phyloP scores from a whole-genome alignment of 2,888 invertebrate species.

The Drosophila testacea region DNA sequence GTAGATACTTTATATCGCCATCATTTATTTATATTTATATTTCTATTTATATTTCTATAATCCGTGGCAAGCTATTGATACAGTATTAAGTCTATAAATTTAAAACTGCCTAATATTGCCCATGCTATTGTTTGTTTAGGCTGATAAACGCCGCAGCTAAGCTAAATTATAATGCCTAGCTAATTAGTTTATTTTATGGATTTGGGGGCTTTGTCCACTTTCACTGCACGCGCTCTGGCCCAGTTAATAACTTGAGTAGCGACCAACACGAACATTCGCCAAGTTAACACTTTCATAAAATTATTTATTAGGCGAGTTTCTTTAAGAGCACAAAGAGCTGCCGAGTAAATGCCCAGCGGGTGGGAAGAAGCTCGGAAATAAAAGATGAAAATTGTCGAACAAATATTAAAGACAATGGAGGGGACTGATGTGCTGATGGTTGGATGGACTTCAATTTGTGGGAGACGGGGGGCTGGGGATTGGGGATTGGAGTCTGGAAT shows the following conservation, averaged over 20 bases:
- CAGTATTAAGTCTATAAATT: slow-evolving; percentile 20
- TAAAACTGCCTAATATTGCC: neutral
- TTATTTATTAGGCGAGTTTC: slow-evolving; percentile 67
- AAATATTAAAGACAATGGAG: slow-evolving; percentile 74
- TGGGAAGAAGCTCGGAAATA: slow-evolving; percentile 51
- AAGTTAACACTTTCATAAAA: slow-evolving; percentile 79
- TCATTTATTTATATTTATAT: too few relatives aligned
- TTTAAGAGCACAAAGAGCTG: slow-evolving; percentile 49
- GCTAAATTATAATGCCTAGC: slow-evolving; percentile 43
- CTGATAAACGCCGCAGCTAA: slow-evolving; percentile 28
- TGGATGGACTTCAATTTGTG: slow-evolving; percentile 6
- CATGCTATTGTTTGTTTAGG: slow-evolving; percentile 36
- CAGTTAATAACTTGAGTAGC: slow-evolving; percentile 53
- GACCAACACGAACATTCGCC: slow-evolving; percentile 58
- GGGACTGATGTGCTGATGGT: slow-evolving; percentile 15
- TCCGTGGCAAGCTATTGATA: neutral
- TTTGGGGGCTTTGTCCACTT: slow-evolving; percentile 23
- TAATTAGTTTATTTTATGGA: slow-evolving; percentile 69
- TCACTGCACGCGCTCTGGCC: slow-evolving; percentile 21
- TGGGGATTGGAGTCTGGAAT: neutral
- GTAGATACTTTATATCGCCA: neutral
- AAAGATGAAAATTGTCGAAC: slow-evolving; percentile 67
- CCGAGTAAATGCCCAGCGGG: slow-evolving; percentile 32
- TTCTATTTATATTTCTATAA: neutral
- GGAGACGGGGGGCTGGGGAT: too few relatives aligned